These are phyloP conservation scores for Mactromeris polynyma DNA, from an alignment of 2,888 invertebrate species.

Conservation along the genomic window DNA sequence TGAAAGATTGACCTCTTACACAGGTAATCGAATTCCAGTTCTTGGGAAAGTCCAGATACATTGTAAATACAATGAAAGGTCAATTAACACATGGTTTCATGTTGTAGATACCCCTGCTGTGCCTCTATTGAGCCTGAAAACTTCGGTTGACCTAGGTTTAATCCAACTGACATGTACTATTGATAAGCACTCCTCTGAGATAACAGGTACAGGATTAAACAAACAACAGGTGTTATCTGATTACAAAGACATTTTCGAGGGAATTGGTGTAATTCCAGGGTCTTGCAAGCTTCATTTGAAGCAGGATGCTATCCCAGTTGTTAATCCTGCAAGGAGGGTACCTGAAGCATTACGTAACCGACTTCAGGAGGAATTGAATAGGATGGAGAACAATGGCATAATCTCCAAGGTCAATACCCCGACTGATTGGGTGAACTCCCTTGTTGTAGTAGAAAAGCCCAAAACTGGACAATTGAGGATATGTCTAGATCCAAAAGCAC, in stretches of 20 bases:
- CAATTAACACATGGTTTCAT: too few relatives aligned
- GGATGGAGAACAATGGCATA: slow-evolving; percentile 5
- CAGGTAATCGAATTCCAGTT: slow-evolving; percentile 12
- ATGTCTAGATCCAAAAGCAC: slow-evolving; percentile 15
- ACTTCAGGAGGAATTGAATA: background rate
- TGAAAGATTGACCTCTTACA: slow-evolving; percentile 25
- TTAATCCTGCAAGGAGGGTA: too few relatives aligned
- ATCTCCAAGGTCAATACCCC: slow-evolving; percentile 6
- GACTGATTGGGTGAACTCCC: slow-evolving; percentile 10
- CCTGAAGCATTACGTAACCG: slow-evolving; percentile 14
- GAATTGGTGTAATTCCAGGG: slow-evolving; percentile 33
- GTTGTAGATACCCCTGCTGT: slow-evolving; percentile 26
- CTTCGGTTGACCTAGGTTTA: slow-evolving; percentile 21
- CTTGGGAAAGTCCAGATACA: background rate
- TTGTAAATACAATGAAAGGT: background rate
- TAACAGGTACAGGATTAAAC: background rate
- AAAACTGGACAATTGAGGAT: slow-evolving; percentile 27
- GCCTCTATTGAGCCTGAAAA: slow-evolving; percentile 19
- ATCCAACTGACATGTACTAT: slow-evolving; percentile 29
- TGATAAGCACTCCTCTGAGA: slow-evolving; percentile 19
- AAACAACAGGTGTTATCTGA: too few relatives aligned
- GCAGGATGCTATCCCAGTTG: background rate
- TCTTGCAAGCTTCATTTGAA: background rate
- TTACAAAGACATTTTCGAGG: slow-evolving; percentile 9
- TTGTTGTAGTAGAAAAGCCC: too few relatives aligned